Base-by-base conservation (phyloP, 2,797 vertebrate genomes). In the Rhinichthys osculus region DNA sequence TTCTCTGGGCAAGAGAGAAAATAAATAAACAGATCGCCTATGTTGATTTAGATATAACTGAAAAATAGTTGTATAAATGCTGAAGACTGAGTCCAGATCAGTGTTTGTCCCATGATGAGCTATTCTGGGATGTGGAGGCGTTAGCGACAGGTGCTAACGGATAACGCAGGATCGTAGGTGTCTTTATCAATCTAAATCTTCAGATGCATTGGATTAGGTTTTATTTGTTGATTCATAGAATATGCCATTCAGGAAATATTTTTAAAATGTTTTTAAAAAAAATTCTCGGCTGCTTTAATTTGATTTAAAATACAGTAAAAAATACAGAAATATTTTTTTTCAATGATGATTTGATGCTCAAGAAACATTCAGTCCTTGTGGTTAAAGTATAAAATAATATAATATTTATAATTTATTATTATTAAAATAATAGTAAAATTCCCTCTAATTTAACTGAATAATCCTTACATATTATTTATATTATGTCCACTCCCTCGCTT, bases 101-200 rank as follows among this genome's bases (percentile, higher is more conserved):
- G 62, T 77, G 50, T 78, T 54, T 69, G 50, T 72, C 27, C 69
- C 40, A 27, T 67, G 33, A 44, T 80, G 52, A 79, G 85, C 76
- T 89, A 80, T 87, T 89, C 80, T 64, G 69, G 76, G 80, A 85
- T 78, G 81, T 59, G 33, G 82, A 76, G 85, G 85, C 54, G 35
- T 72, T 71, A 59, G 59, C 67, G 47, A 33, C 80, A 85, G 66
- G 47, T 71, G 54, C 9, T 5, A 35, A 35, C 33, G 50, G 71
- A 11, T 78, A 40, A 71, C 23, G 30, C 76, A 38, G 67, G 74
- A 86, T 30, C n/a, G 42, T 21, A 62, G 47, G 44, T 14, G 17
- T 69, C 38, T 62, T 62, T 81, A 67, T 82, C 47, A 40, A 76
- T 62, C 11, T 27, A 21, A 40, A 64, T 54, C 44, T 54, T 38